Conservation (phyloP, 1,140 invertebrate species). For the Solenopsis fugax region DNA sequence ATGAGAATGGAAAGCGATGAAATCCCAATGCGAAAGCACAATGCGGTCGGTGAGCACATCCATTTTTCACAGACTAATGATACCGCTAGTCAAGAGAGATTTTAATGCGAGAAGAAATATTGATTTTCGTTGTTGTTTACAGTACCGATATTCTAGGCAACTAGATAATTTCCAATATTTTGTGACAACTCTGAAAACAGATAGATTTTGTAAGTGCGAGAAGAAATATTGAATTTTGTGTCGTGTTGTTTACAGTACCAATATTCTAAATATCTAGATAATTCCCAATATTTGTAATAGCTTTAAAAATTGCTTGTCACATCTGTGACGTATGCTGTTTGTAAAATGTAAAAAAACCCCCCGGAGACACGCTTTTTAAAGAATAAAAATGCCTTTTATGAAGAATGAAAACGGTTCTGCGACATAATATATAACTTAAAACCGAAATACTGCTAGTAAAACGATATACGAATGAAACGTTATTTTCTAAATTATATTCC, state of each 20-base stretch:
- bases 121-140: not conserved
- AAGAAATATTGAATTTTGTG: slow-evolving; percentile 16
- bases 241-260: not conserved
- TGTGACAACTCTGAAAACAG: slow-evolving; percentile 26
- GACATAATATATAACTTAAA: not conserved
- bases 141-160: not conserved
- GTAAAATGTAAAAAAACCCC: not conserved
- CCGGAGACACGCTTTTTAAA: not conserved
- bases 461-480: not conserved
- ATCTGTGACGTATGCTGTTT: not conserved
- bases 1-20: slow-evolving; percentile 31
- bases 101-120: slow-evolving; percentile 1
- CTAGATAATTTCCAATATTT: slow-evolving; percentile 24
- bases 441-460: slow-evolving; percentile 7
- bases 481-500: slow-evolving; percentile 13
- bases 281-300: slow-evolving; percentile 19
- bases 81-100: slow-evolving; percentile 11
- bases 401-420: not conserved
- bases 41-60: not conserved
- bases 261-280: slow-evolving; percentile 10
- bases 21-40: slow-evolving; percentile 6
- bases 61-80: slow-evolving; percentile 35
- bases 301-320: slow-evolving; percentile 23
- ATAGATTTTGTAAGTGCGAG: not conserved
- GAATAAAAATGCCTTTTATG: not conserved